Conservation (phyloP, 2,113 vertebrate species). For the Myrmecobius fasciatus region DNA sequence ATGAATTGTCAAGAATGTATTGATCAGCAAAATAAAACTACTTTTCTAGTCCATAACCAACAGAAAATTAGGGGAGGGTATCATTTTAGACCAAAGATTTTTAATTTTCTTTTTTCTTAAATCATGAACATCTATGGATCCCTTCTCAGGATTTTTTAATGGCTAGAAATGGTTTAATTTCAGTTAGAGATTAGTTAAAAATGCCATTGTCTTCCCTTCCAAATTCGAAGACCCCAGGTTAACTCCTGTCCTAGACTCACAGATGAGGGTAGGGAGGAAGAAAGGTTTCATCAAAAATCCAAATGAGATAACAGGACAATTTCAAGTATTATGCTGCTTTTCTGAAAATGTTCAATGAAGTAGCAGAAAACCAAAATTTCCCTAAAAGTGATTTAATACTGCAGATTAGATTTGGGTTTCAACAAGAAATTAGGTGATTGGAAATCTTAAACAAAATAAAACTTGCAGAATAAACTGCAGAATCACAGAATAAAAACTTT, state of each 20-base stretch:
- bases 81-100: background rate
- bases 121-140: background rate
- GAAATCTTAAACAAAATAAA: background rate
- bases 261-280: background rate
- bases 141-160: background rate
- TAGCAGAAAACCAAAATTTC: background rate
- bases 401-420: background rate
- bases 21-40: background rate
- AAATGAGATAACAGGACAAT: background rate
- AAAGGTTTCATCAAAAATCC: background rate
- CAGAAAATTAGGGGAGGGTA: background rate
- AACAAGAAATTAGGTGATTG: background rate
- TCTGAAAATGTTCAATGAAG: background rate
- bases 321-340: background rate
- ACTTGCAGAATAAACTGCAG: too few relatives aligned
- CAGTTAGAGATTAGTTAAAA: background rate
- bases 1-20: background rate
- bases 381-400: background rate
- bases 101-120: background rate
- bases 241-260: background rate
- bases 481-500: conserved; percentile 6
- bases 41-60: background rate
- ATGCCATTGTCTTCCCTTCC: background rate
- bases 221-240: background rate
- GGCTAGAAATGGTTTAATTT: background rate